phyloP scores from a whole-genome alignment of 2,888 invertebrate genomes.

The Volucella zonaria region DNA sequence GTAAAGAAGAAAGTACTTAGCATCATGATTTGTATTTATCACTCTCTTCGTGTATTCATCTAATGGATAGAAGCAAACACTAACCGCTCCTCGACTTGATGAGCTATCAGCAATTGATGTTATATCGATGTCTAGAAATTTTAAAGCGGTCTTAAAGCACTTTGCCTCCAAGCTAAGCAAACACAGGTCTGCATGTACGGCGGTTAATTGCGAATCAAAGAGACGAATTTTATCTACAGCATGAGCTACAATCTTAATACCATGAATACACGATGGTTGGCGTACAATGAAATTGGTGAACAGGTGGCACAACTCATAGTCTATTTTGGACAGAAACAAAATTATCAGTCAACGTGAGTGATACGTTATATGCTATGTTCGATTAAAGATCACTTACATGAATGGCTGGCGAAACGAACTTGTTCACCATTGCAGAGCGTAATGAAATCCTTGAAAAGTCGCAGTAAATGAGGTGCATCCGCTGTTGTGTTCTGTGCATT shows the following conservation, averaged over 20 bases:
- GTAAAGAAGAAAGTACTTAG: slow-evolving; percentile 92
- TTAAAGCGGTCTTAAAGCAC: slow-evolving; percentile 94
- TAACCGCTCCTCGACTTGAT: slow-evolving; percentile 60
- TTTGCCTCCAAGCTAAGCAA: slow-evolving; percentile 95
- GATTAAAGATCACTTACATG: slow-evolving; percentile 85
- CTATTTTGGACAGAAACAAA: slow-evolving; percentile 83
- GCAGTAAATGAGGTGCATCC: slow-evolving; percentile 83
- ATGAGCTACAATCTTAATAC: slow-evolving; percentile 90
- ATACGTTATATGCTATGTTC: neutral
- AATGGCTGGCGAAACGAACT: slow-evolving; percentile 92
- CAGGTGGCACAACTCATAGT: slow-evolving; percentile 94
- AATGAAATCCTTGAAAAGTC: slow-evolving; percentile 93
- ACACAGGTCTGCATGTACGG: slow-evolving; percentile 96
- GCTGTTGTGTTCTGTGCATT: slow-evolving; percentile 75
- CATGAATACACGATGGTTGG: slow-evolving; percentile 89
- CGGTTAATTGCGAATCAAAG: slow-evolving; percentile 94
- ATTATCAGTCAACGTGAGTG: slow-evolving; percentile 19
- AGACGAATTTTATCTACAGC: slow-evolving; percentile 95
- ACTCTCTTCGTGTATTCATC: too few species aligned
- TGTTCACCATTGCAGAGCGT: slow-evolving; percentile 94
- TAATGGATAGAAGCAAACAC: neutral
- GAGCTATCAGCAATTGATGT: slow-evolving; percentile 90
- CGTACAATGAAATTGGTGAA: slow-evolving; percentile 91
- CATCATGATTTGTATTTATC: slow-evolving; percentile 86
- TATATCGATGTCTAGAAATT: slow-evolving; percentile 94